A percentile compares a stretch with the other conserved stretches of the same genome.
Conservation (phyloP, 1,140 invertebrate species). For the Ostrea edulis region DNA sequence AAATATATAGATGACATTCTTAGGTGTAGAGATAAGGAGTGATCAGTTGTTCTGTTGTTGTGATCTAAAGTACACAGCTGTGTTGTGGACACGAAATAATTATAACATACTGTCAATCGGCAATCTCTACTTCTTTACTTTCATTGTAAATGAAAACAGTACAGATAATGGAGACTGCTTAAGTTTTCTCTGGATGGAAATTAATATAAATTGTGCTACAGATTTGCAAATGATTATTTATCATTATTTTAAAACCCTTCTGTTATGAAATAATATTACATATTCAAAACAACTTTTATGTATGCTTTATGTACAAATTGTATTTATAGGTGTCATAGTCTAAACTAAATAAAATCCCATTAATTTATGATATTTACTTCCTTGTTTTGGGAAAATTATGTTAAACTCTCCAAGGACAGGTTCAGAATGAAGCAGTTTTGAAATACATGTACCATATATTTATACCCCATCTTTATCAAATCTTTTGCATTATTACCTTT, state of each 20-base stretch:
- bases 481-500: too few relatives aligned
- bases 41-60: not conserved
- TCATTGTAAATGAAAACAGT: not conserved
- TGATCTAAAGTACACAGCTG: not conserved
- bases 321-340: constrained; percentile 14
- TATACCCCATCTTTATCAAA: too few relatives aligned
- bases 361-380: not conserved
- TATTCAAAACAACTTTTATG: not conserved
- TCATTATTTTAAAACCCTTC: not conserved
- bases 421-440: too few relatives aligned
- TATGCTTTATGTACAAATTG: not conserved
- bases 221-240: not conserved
- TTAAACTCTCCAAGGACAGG: too few relatives aligned
- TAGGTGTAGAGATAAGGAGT: not conserved
- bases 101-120: not conserved
- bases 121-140: not conserved
- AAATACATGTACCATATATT: too few relatives aligned
- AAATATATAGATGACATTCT: not conserved
- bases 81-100: not conserved
- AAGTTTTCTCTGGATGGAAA: not conserved
- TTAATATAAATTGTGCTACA: not conserved
- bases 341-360: not conserved
- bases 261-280: not conserved
- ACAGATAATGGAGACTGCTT: not conserved
- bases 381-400: not conserved